phyloP scores from a whole-genome alignment of 2,113 vertebrate genomes.

The Halcyon senegalensis region DNA sequence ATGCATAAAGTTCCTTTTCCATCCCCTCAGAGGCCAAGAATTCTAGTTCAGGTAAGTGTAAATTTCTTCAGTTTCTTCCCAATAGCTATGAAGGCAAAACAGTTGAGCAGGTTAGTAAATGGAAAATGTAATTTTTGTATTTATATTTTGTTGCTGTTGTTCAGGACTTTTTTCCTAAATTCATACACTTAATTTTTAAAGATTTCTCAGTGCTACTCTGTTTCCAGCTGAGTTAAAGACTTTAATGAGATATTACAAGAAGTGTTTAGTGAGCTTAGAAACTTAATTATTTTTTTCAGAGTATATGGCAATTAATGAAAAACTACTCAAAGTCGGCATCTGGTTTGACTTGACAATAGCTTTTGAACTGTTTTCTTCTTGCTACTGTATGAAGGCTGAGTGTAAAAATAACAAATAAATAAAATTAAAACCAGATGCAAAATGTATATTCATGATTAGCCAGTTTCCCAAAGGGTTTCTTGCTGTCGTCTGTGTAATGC shows the following conservation, averaged over 20 bases:
- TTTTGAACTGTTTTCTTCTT: not conserved
- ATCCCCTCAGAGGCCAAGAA: conserved; percentile 93
- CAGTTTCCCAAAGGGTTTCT: not conserved
- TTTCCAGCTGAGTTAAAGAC: not conserved
- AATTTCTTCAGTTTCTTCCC: conserved; percentile 1
- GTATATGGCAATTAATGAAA: not conserved
- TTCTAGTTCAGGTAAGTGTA: conserved; percentile 91
- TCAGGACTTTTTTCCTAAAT: not conserved
- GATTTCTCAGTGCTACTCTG: not conserved
- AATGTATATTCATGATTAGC: not conserved
- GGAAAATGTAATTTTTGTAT: not conserved
- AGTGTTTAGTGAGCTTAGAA: not conserved
- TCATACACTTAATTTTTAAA: not conserved
- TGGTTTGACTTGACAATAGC: not conserved
- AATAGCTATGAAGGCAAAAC: not conserved
- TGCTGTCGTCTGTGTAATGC: not conserved
- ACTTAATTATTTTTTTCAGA: not conserved
- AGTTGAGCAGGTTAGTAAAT: not conserved
- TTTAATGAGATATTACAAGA: not conserved
- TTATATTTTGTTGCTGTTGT: not conserved
- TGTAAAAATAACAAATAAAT: not conserved
- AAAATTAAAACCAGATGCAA: not conserved
- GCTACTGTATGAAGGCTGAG: not conserved
- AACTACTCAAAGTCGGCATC: not conserved
- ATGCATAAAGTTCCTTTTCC: conserved; percentile 98